Evolutionary conservation across 2,113 vertebrate species (phyloP).

Genomic region (Caretta caretta): DNA sequence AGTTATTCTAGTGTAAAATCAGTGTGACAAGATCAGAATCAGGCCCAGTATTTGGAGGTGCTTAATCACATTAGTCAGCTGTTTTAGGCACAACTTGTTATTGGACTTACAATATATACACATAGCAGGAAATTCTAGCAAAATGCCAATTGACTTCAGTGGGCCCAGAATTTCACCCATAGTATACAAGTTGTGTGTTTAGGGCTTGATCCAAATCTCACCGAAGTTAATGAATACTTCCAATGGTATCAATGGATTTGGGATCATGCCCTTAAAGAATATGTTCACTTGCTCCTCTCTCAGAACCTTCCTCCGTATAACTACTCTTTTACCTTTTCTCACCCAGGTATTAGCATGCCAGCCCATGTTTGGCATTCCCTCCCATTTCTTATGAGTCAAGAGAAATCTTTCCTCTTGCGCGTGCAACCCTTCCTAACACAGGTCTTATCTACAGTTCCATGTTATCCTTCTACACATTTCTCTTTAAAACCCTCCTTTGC

Average conservation of each 20-base stretch:
- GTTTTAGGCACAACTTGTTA: conserved; percentile 5
- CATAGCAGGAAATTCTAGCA: neutral
- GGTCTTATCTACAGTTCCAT: neutral
- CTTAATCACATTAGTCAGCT: neutral
- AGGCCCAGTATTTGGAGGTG: neutral
- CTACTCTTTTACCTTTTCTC: neutral
- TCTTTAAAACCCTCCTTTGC: neutral
- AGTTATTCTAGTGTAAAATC: neutral
- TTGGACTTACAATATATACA: neutral
- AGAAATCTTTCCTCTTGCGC: neutral
- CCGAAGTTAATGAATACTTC: neutral
- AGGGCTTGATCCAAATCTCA: neutral
- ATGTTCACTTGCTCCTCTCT: neutral
- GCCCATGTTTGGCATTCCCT: neutral
- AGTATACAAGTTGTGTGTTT: neutral
- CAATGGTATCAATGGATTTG: neutral
- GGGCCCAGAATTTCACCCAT: neutral
- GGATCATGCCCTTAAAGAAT: neutral
- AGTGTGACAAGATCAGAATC: fast-evolving
- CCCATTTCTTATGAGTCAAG: neutral
- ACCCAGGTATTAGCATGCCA: fast-evolving
- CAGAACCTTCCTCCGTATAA: neutral
- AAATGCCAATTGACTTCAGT: neutral
- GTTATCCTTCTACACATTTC: neutral
- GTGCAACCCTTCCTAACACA: neutral